Percentiles rank a stretch among this genome's conserved stretches.
phyloP scores from a whole-genome alignment of 2,113 vertebrate genomes.

The Campylomormyrus tamandua region DNA sequence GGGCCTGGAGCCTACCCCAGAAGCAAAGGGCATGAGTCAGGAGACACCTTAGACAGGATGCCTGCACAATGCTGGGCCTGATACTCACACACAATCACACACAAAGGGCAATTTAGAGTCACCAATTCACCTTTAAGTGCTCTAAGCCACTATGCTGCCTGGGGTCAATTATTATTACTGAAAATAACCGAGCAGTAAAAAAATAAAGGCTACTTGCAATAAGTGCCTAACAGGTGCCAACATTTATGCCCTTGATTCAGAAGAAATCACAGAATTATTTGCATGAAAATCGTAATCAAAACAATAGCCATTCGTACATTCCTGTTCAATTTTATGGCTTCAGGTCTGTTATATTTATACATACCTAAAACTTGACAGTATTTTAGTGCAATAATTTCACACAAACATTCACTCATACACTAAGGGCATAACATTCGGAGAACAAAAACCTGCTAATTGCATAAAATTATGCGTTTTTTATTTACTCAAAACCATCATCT shows the following conservation, averaged over 20 bases:
- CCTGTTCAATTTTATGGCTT: background rate
- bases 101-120: background rate
- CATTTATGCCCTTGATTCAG: constrained; percentile 24
- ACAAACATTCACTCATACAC: background rate
- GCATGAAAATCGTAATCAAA: constrained; percentile 3
- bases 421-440: background rate
- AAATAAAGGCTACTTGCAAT: constrained; percentile 6
- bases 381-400: background rate
- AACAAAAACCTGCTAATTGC: background rate
- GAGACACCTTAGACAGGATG: background rate
- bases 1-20: background rate
- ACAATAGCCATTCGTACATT: background rate
- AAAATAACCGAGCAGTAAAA: constrained; percentile 13
- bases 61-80: background rate
- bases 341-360: background rate
- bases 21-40: background rate
- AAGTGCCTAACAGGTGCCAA: constrained; percentile 16
- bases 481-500: background rate
- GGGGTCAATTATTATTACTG: constrained; percentile 8
- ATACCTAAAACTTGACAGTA: background rate
- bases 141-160: background rate
- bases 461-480: background rate
- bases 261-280: constrained; percentile 8
- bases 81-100: background rate
- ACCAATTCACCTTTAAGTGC: background rate